A percentile compares a stretch with the other conserved stretches of the same genome.
Evolutionary conservation across 2,888 invertebrate species (phyloP).

Genomic region (Gandaritis pyraliata): DNA sequence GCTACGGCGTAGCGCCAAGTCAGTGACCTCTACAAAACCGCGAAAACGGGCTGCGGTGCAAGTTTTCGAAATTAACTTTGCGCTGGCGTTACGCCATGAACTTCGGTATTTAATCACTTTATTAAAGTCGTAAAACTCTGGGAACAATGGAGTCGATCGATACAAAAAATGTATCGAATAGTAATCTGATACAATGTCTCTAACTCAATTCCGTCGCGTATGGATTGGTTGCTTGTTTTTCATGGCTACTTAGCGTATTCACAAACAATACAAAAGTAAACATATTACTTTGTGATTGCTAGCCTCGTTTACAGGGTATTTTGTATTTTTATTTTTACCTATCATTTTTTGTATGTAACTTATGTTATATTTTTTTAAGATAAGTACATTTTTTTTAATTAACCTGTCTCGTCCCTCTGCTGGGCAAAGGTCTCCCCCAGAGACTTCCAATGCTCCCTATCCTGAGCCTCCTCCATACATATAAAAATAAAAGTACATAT

Average conservation of each 20-base stretch:
- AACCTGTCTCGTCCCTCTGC: too few relatives aligned
- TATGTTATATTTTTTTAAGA: too few relatives aligned
- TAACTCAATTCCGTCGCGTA: slow-evolving; percentile 38
- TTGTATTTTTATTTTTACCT: neutral
- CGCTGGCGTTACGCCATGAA: slow-evolving; percentile 62
- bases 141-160: slow-evolving; percentile 72
- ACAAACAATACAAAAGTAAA: slow-evolving; percentile 2
- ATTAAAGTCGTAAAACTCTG: slow-evolving; percentile 69
- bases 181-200: slow-evolving; percentile 64
- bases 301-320: neutral
- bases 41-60: slow-evolving; percentile 54
- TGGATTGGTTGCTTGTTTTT: slow-evolving; percentile 17
- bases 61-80: slow-evolving; percentile 70
- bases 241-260: slow-evolving; percentile 13
- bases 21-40: slow-evolving; percentile 56
- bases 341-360: too few relatives aligned
- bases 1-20: slow-evolving; percentile 43
- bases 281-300: neutral
- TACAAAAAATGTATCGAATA: slow-evolving; percentile 71
- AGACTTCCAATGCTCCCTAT: too few relatives aligned
- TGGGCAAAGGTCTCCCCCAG: too few relatives aligned
- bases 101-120: slow-evolving; percentile 73
- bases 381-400: too few relatives aligned
- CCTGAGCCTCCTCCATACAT: too few relatives aligned
- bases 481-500: too few relatives aligned